phyloP scores from a whole-genome alignment of 92 coral and sea anemone species.

The Meandrina meandrites region DNA sequence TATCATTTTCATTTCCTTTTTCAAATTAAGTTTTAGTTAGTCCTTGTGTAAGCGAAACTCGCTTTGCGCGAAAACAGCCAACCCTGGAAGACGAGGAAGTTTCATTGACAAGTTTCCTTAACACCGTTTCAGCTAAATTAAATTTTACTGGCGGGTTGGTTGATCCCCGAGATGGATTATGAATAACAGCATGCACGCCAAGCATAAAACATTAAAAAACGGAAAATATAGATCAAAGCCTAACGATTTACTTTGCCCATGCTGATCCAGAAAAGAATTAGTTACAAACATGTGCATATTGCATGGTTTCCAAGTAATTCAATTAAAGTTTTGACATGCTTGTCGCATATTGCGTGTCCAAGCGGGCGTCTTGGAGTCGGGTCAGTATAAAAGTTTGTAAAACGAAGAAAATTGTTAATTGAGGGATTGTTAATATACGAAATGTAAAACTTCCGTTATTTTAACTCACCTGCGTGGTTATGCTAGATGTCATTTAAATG shows the following conservation, averaged over 20 bases:
- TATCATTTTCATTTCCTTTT: background rate
- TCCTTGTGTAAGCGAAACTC: background rate
- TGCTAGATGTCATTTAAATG: background rate
- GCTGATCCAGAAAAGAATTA: background rate
- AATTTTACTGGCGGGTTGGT: background rate
- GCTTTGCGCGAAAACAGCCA: background rate
- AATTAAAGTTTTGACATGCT: background rate
- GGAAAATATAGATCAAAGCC: background rate
- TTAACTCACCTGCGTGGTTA: background rate
- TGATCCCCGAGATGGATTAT: background rate
- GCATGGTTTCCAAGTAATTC: background rate
- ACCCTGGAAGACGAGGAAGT: too few species aligned
- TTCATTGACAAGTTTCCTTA: too few species aligned
- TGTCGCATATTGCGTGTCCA: background rate
- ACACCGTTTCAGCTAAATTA: background rate
- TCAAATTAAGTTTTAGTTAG: background rate
- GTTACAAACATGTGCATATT: background rate
- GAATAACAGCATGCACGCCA: background rate
- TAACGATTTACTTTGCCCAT: background rate
- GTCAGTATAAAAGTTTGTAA: background rate
- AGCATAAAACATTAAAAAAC: background rate
- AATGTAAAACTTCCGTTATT: background rate
- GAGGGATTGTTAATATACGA: background rate
- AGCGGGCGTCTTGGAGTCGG: background rate
- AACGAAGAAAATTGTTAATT: background rate